Evolutionary conservation across 2,113 vertebrate species (phyloP).

Genomic region (Cariama cristata): DNA sequence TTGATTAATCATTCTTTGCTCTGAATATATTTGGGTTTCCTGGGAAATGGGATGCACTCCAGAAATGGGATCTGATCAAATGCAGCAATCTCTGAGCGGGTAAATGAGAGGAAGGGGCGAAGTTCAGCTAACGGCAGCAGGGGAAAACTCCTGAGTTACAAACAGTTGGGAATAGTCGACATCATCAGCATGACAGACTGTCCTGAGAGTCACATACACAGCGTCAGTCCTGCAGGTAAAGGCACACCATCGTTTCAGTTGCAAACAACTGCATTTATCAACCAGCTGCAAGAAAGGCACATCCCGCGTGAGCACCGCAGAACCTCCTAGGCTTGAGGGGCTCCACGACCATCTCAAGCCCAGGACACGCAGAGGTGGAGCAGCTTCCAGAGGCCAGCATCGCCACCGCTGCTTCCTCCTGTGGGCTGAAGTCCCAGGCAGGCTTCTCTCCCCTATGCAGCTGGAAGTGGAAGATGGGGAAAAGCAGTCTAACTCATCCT

Average conservation of each 20-base stretch:
- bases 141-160: background rate
- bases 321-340: background rate
- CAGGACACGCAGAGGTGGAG: background rate
- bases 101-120: background rate
- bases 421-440: background rate
- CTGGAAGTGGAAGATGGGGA: background rate
- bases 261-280: background rate
- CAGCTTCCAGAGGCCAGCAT: background rate
- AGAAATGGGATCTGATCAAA: rapidly evolving
- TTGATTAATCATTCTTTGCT: rapidly evolving
- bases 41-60: background rate
- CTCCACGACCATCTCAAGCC: background rate
- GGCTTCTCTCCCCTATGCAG: background rate
- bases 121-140: too few species aligned
- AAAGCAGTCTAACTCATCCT: background rate
- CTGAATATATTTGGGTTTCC: rapidly evolving
- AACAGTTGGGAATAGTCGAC: background rate
- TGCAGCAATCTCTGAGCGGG: rapidly evolving
- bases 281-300: rapidly evolving
- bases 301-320: rapidly evolving
- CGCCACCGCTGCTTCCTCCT: rapidly evolving
- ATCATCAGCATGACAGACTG: rapidly evolving
- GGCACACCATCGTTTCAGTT: background rate
- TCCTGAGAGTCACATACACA: background rate
- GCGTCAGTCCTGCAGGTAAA: background rate